Base-by-base conservation (phyloP, 2,797 vertebrate species). In the Hypotaenidia okinawae region DNA sequence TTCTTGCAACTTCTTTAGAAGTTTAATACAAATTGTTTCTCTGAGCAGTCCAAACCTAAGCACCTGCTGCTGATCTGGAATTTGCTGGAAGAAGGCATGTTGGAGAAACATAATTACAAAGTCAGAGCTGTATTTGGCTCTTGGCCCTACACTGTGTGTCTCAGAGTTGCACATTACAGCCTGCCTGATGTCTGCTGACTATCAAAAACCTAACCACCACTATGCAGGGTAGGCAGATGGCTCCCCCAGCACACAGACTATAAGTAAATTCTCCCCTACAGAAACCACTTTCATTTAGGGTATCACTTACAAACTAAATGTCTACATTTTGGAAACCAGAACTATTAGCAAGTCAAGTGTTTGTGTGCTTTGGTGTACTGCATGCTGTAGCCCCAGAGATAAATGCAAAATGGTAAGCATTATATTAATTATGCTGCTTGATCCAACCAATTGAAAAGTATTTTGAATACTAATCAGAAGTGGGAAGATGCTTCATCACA, bases 131-230 rank as follows among this genome's bases (percentile, higher is more conserved):
- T 39, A 27, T 55, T 24, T 62, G 37, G 23, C 37, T 74, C 16
- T 45, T 39, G 3, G 6, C 33, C 3, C 0, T 12, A 25, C 2
- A 9, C 2, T n/a, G 21, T 49, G 49, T 16, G 30, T 54, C 22
- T 63, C 17, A n/a, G 49, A 58, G 17, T 5, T 7, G 6, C 52
- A 88, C 54, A 54, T 81, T 63, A 37, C 12, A 45, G 37, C 33
- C 75, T 19, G 6, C 13, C 58, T 47, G 33, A 68, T 5, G 45
- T 21, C 51, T 55, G 9, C 16, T 35, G n/a, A 16, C 30, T 55
- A 33, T 9, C 25, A 84, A 32, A 93, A 86, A 47, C 9, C 9
- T 16, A 78, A 24, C 21, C 10, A 41, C 16, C 3, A 1, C 16
- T 85, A 32, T 37, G 13, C 32, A 57, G 30, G 47, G 24, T 3